Conservation (phyloP, 1,140 invertebrate genomes). For the Drosophila ananassae region DNA sequence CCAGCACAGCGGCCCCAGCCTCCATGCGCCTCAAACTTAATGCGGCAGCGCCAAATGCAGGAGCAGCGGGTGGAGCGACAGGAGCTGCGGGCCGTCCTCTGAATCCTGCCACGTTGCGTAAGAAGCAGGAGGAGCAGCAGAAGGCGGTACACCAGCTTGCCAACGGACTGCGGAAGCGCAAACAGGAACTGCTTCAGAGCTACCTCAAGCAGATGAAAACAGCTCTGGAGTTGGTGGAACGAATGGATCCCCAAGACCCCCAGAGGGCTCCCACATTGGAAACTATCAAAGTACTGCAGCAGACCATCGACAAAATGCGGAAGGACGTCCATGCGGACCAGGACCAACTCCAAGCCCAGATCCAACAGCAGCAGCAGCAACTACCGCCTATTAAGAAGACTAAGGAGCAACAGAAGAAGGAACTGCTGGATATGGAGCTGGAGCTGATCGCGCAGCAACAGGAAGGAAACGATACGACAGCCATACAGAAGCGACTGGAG, state of each 20-base stretch:
- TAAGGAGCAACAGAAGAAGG: conserved; percentile 83
- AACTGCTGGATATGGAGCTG: conserved; percentile 82
- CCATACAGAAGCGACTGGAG: conserved; percentile 79
- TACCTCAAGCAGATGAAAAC: conserved; percentile 83
- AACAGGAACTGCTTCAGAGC: conserved; percentile 80
- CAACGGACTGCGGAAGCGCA: conserved; percentile 78
- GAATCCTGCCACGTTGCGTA: conserved; percentile 68
- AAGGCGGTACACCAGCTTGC: conserved; percentile 82
- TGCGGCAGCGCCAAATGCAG: conserved; percentile 9
- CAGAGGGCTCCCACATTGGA: conserved; percentile 68
- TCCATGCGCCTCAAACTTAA: conserved; percentile 73
- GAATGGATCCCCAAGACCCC: conserved; percentile 73
- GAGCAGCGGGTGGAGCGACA: conserved; percentile 2
- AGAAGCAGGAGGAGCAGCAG: conserved; percentile 83
- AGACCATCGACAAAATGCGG: conserved; percentile 76
- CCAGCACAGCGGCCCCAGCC: conserved; percentile 68
- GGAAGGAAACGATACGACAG: conserved; percentile 82
- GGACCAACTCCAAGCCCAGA: conserved; percentile 79
- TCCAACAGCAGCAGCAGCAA: conserved; percentile 70
- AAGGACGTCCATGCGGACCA: conserved; percentile 82
- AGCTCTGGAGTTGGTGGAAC: conserved; percentile 74
- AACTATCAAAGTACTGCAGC: conserved; percentile 80
- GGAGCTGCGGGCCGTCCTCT: conserved; percentile 24
- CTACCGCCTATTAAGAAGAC: conserved; percentile 75
- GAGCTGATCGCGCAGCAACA: conserved; percentile 83